Evolutionary conservation across 1,140 invertebrate genomes (phyloP), one percentile per base, ranked within the genome.

Genomic region (Anastrepha ludens): DNA sequence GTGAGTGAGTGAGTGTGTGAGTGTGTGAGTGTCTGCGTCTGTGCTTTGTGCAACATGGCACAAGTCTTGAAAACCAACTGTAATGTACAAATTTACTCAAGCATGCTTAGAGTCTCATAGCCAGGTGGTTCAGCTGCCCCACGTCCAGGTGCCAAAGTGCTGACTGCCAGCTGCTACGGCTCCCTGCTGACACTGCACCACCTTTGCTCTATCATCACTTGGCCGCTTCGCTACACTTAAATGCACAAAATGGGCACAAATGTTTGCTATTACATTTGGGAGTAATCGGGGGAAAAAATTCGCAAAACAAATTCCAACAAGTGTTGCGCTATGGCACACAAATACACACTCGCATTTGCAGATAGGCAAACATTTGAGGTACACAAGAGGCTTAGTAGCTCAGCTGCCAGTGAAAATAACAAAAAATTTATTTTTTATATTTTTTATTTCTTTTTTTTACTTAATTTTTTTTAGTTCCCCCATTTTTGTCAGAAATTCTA

Each of bases 221-320:
- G 70, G 15, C 17, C 74, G 74, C 47, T 81, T 50, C 17, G 74
- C 47, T 81, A 47, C 74, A 81, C 74, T 81, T 81, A 81, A 81
- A 41, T 81, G 74, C 44, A 81, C 44, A 55, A 81, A 81, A 81
- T 81, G 74, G 15, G 74, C 47, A 81, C 47, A 81, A 81, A 55
- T 81, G 47, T 81, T 81, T 55, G 13, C 47, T 50, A 20, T 29
- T 81, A 55, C 74, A 55, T 81, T 81, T 81, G 74, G 47, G 74
- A 81, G 47, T 81, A 81, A 17, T 20, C 47, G 17, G 47, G 8
- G 44, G 29, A 58, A 58, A 55, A 81, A 20, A 55, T 55, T 11
- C 50, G 11, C 2, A 78, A 78, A 78, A 55, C 8, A 78, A 81
- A 81, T 81, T 81, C 47, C 74, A 55, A 20, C 44, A 81, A 81